These are phyloP conservation scores for Artibeus jamaicensis DNA, from an alignment of 2,797 vertebrate genomes.

Conservation along the genomic window DNA sequence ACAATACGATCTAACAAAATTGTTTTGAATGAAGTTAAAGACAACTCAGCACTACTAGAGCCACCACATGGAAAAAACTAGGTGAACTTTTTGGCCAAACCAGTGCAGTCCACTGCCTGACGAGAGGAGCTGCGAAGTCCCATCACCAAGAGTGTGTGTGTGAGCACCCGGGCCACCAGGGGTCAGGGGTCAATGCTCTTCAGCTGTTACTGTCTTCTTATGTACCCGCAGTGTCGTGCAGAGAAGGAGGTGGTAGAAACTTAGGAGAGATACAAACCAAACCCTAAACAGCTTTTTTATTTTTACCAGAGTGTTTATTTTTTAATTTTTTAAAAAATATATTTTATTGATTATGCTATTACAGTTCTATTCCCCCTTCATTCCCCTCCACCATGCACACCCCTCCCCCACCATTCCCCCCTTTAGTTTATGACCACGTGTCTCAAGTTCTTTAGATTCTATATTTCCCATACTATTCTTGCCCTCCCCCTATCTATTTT, in stretches of 20 bases:
- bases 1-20: neutral
- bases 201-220: neutral
- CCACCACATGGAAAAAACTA: neutral
- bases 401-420: too few relatives aligned
- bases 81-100: neutral
- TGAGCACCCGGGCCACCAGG: fast-evolving
- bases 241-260: neutral
- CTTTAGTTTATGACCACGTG: too few relatives aligned
- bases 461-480: too few relatives aligned
- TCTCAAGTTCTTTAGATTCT: too few relatives aligned
- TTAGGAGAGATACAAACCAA: neutral
- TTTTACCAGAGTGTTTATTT: too few relatives aligned
- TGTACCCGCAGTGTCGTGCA: too few relatives aligned
- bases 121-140: neutral
- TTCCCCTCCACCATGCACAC: too few relatives aligned
- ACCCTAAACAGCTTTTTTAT: neutral
- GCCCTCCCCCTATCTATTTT: too few relatives aligned
- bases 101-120: neutral
- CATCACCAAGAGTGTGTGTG: neutral
- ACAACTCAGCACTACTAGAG: neutral
- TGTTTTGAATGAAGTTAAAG: neutral
- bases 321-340: too few relatives aligned
- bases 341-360: too few relatives aligned
- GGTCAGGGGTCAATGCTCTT: neutral
- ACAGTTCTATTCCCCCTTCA: too few relatives aligned